Conservation (phyloP, 30 jellyfish, hydroid and myxozoan genomes). For the Turritopsis rubra region DNA sequence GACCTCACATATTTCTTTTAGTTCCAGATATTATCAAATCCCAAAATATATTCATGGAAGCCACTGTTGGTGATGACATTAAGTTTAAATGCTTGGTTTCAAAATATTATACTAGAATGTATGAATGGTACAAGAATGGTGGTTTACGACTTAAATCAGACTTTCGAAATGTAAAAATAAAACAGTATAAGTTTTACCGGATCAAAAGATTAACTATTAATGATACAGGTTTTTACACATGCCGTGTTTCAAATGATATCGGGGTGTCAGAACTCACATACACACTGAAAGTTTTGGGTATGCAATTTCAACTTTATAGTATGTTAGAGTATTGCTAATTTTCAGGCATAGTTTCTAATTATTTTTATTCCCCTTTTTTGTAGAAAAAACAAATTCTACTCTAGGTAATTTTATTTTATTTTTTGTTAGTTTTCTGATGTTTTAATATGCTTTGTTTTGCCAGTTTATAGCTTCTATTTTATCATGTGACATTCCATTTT, state of each 20-base stretch:
- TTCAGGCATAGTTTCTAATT: too few relatives aligned
- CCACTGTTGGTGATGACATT: conserved; percentile 7
- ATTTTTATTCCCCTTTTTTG: too few relatives aligned
- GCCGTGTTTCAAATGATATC: conserved; percentile 15
- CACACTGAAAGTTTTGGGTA: background rate
- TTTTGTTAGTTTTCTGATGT: background rate
- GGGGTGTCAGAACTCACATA: conserved; percentile 2
- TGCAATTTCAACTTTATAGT: background rate
- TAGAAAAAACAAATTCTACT: background rate
- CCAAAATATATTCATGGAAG: background rate
- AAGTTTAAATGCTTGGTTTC: conserved; percentile 22
- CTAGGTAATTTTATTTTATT: background rate
- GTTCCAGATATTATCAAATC: conserved; percentile 15
- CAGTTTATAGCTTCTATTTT: background rate
- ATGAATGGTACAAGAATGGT: conserved; percentile 9
- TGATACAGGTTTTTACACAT: conserved; percentile 29
- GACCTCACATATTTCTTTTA: background rate
- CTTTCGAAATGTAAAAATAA: background rate
- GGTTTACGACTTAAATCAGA: background rate
- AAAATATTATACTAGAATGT: conserved; percentile 2
- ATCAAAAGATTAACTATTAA: background rate
- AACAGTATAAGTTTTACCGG: background rate
- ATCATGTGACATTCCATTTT: background rate
- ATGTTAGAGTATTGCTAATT: too few relatives aligned
- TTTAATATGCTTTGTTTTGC: background rate